Base-by-base conservation (phyloP, 2,888 invertebrate genomes). In the Limnephilus lunatus region DNA sequence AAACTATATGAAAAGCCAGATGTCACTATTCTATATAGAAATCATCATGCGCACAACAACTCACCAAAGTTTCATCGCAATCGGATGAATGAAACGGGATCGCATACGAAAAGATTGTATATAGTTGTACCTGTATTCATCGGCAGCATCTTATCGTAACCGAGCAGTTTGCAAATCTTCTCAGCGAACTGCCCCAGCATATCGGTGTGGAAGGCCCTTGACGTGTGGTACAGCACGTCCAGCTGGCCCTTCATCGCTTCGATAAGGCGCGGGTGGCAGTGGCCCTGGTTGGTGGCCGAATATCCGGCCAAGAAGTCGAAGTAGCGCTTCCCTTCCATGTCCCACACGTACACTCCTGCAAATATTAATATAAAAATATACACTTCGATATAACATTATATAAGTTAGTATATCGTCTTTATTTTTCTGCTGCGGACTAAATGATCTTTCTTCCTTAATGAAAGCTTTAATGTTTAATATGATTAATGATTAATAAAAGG, bases 221-320 rank as follows among this genome's bases (percentile, higher is more conserved):
- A 98, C 0, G 98, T 97, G 93, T 98, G 97, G 30, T 98, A 97
- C 25, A 98, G 95, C 7, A 96, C 95, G 15, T 96, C 95, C 4
- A 97, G 96, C 94, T 97, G 97, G 19, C 97, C 95, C 87, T 95
- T 95, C 94, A 98, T 95, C 0, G 97, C 96, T 93, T 96, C 95
- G 19, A 98, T 95, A 91, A 98, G 97, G 94, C 97, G 96, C 0
- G 98, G 98, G 94, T 98, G 98, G 94, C 97, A 97, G 94, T 98
- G 98, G 0, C 98, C 98, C 94, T 98, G 98, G 95, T 98, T 98
- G 82, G 98, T 97, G 3, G 98, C 98, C 9, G 98, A 97, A 94
- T 98, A 98, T 1, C 98, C 98, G 93, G 97, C 97, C 81, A 98
- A 95, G 94, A 98, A 98, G 94, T 98, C 98, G 94, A 97, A 97